Evolutionary conservation across 2,888 invertebrate genomes (phyloP), one percentile per base, ranked within the genome.

Genomic region (Euplexia lucipara): DNA sequence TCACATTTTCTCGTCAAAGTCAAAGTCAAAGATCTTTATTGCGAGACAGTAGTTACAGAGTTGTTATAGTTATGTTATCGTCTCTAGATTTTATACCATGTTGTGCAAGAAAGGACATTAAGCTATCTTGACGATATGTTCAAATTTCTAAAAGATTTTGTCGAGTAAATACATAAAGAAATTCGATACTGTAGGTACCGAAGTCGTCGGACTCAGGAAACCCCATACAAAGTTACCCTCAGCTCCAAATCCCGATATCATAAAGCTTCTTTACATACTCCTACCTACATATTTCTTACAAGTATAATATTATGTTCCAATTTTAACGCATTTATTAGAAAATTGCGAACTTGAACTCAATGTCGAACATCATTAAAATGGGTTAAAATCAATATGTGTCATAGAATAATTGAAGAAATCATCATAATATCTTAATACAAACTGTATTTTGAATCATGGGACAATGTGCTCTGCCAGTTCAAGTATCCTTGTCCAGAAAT

Each of bases 201-300:
- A 39, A 69, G 70, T 62, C 16, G 1, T 35, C 45, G 14, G 14
- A 44, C 14, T 18, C 8, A 6, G 34, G 62, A 68, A 52, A 70
- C 41, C 63, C 32, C 5, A 61, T n/a, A 37, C 9, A 41, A 45
- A 39, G 26, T 20, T 20, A 41, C 20, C 8, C 45, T 42, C 26
- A 18, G 37, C 14, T 20, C 14, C 6, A 9, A 35, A 18, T 48
- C 20, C 20, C 34, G 20, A 45, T 45, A 69, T 61, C 47, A 39
- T 67, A 69, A 69, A 70, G 45, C 61, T 69, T 69, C 49, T 16
- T 20, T 1, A 16, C n/a, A 30, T 57, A 22, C n/a, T n/a, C n/a
- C n/a, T n/a, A n/a, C n/a, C n/a, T n/a, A n/a, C 14, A 37, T 47
- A 32, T 37, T 14, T 32, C 20, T 30, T 37, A 34, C 8, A n/a